Evolutionary conservation across 1,140 invertebrate genomes (phyloP).

Genomic region (Psilanteris sp.): DNA sequence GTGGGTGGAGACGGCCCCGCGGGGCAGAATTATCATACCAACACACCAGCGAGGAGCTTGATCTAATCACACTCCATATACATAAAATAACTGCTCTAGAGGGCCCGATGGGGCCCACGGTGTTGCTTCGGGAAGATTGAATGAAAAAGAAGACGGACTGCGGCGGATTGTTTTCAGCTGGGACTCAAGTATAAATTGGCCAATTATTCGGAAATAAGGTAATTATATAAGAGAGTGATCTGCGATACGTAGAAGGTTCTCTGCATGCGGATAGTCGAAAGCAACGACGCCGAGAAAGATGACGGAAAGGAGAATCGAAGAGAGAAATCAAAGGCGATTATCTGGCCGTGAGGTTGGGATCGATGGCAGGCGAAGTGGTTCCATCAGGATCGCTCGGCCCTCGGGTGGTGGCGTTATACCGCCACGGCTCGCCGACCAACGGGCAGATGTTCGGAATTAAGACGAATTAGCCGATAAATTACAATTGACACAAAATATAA

Average conservation of each 20-base stretch:
- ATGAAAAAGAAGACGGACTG: slow-evolving; percentile 61
- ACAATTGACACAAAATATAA: slow-evolving; percentile 64
- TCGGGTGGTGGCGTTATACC: slow-evolving; percentile 65
- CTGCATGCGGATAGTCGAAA: slow-evolving; percentile 48
- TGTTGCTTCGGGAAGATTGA: slow-evolving; percentile 61
- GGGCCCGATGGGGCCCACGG: slow-evolving; percentile 76
- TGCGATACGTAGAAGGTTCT: slow-evolving; percentile 63
- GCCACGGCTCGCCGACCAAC: slow-evolving; percentile 38
- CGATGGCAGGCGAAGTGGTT: slow-evolving; percentile 69
- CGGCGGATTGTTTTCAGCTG: slow-evolving; percentile 80
- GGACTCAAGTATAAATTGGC: slow-evolving; percentile 80
- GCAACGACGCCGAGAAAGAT: slow-evolving; percentile 50
- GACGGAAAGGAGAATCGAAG: slow-evolving; percentile 73
- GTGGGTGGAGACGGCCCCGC: slow-evolving; percentile 78
- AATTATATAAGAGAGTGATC: slow-evolving; percentile 80
- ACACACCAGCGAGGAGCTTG: slow-evolving; percentile 72
- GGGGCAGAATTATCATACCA: slow-evolving; percentile 80
- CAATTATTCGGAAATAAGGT: slow-evolving; percentile 81
- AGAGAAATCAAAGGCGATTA: slow-evolving; percentile 80
- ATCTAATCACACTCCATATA: slow-evolving; percentile 81
- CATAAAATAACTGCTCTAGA: slow-evolving; percentile 79
- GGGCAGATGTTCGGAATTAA: slow-evolving; percentile 69
- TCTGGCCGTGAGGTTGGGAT: slow-evolving; percentile 79
- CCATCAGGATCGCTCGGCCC: slow-evolving; percentile 72
- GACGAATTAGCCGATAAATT: slow-evolving; percentile 72